Percentiles rank a stretch among this genome's conserved stretches.
Evolutionary conservation across 2,113 vertebrate genomes (phyloP).

Genomic region (Otocyon megalotis): DNA sequence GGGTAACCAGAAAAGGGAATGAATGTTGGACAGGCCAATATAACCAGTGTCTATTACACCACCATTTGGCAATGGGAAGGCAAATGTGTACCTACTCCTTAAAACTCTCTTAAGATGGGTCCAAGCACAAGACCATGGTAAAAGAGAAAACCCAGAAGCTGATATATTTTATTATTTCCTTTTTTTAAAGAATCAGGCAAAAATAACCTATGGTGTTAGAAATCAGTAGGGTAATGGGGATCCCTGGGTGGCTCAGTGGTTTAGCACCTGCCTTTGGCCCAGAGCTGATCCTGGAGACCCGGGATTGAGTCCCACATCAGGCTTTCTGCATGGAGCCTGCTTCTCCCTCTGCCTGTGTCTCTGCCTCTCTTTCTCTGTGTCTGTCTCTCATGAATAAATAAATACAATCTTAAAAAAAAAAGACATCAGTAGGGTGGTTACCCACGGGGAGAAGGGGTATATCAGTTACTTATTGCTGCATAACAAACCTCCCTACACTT

Average conservation of each 20-base stretch:
- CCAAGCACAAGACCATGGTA: background rate
- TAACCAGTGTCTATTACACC: background rate
- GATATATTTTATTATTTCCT: background rate
- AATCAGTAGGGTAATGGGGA: background rate
- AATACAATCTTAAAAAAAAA: no score
- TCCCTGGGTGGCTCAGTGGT: no score
- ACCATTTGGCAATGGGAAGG: background rate
- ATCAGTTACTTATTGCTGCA: background rate
- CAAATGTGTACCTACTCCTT: background rate
- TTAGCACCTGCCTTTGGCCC: no score
- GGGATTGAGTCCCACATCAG: no score
- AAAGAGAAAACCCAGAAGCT: background rate
- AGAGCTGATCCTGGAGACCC: no score
- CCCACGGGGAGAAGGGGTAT: background rate
- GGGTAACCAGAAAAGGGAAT: background rate
- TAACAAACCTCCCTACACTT: background rate
- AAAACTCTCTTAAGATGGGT: background rate
- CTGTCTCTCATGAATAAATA: no score
- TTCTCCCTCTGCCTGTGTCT: no score
- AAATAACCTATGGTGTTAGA: background rate
- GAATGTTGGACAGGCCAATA: background rate
- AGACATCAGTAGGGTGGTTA: background rate
- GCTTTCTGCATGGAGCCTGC: no score
- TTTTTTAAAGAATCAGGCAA: background rate
- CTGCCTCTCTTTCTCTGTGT: no score